Evolutionary conservation across 2,113 vertebrate genomes (phyloP), one percentile per base, ranked within the genome.

Genomic region (Puffinus mauretanicus): DNA sequence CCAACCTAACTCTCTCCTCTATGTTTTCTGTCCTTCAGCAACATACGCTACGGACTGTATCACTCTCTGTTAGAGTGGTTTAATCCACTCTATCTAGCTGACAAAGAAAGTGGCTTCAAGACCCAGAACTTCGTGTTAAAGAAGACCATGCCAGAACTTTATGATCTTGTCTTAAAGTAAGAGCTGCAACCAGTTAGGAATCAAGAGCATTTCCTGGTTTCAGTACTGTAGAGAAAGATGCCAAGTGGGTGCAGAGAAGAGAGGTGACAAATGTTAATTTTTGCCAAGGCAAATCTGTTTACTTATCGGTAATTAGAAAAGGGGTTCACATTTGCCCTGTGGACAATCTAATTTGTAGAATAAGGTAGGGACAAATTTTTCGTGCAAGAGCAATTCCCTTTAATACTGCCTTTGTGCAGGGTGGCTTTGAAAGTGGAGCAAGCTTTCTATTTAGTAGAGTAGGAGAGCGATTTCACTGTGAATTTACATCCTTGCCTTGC

Each of bases 41-140:
- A 99, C 11, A 86, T 99, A 30, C 98, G 92, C 89, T 99, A 99
- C 38, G 99, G 99, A 34, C 98, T 99, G 10, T 99, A 99, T 84
- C 98, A 99, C 94, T 99, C 99, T 2, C 96, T 99, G 57, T 98
- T 98, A 52, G 99, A 99, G 87, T 99, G 99, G 99, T 99, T 99
- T 93, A 95, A 99, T 91, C 99, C 99, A 2, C 97, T 99, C 49
- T 99, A 99, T 92, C 95, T 99, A 13, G 90, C 81, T n/a, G 99
- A 99, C 97, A 99, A 99, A 96, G 88, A 98, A 79, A 98, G 93
- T 70, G 96, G 95, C 60, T 99, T 99, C 97, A 99, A 98, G 97
- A 99, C 98, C 4, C 99, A 99, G 94, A 62, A 98, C 61, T 99
- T 99, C 78, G 98, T 99, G 81, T 82, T 32, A 6, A 76, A 96